Evolutionary conservation across 2,888 invertebrate genomes (phyloP), one percentile per base, ranked within the genome.

Genomic region (Eremobia ochroleuca): DNA sequence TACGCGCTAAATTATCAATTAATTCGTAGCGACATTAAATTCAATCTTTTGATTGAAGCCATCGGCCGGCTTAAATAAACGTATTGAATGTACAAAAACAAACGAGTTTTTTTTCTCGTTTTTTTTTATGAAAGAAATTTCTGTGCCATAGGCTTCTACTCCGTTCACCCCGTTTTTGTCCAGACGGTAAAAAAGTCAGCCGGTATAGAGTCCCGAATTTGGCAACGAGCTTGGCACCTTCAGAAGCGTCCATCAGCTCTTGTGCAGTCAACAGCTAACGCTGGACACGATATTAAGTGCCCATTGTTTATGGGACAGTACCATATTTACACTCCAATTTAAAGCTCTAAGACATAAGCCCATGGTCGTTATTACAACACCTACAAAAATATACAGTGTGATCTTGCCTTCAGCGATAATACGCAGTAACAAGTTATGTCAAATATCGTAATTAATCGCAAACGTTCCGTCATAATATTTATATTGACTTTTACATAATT

Each of bases 401-500:
- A 13, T 25, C 15, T 15, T 6, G 34, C 13, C 3, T 13, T 62
- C 25, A n/a, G 15, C 37, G 18, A 40, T 40, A 40, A 40, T 37
- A n/a, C 28, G 37, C 28, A 52, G 37, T 52, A 75, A 40, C n/a
- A 40, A 15, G 46, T 49, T 66, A 76, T 25, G 31, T 31, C 43
- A 46, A 58, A 58, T 40, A 61, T 40, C 13, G 52, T 77, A 43
- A 52, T 77, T 58, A 28, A 67, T 52, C n/a, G 13, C 28, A 52
- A 31, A 67, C 59, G 37, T 5, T 55, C 55, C 46, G 11, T n/a
- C 62, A 70, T 15, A 70, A 79, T 61, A 72, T 46, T 28, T 28
- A 40, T 37, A 62, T 78, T 67, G 61, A 21, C 18, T 62, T 31
- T 28, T 11, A 31, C 37, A n/a, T 70, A 13, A 46, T 55, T 25